A percentile compares a stretch with the other conserved stretches of the same genome.
phyloP scores from a whole-genome alignment of 2,113 vertebrate species.

The Pyxicephalus adspersus region DNA sequence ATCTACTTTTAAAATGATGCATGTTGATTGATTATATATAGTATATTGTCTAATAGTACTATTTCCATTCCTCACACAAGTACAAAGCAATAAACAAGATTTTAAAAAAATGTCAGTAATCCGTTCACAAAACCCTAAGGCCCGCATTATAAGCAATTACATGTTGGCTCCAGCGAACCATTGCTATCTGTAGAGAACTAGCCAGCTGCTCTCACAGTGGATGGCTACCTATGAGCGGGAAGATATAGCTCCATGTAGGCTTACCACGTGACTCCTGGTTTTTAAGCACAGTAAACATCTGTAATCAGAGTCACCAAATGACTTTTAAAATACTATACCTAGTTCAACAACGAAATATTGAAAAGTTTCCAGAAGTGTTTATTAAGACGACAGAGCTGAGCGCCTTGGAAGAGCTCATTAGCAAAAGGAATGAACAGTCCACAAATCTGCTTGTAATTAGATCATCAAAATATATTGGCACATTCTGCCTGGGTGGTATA shows the following conservation, averaged over 20 bases:
- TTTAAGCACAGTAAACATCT: not conserved
- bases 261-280: too few species aligned
- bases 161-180: constrained; percentile 6
- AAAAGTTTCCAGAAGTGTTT: not conserved
- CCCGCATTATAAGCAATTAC: constrained; percentile 12
- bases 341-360: not conserved
- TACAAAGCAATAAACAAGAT: too few species aligned
- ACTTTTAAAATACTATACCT: not conserved
- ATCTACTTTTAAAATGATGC: too few species aligned
- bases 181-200: not conserved
- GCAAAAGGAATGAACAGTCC: not conserved
- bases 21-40: too few species aligned
- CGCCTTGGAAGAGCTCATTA: constrained; percentile 1
- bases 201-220: not conserved
- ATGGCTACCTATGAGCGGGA: not conserved
- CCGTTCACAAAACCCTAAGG: not conserved
- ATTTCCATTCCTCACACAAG: too few species aligned
- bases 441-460: constrained; percentile 25
- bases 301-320: not conserved
- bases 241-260: too few species aligned
- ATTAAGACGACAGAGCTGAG: not conserved
- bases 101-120: too few species aligned
- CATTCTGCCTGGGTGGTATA: constrained; percentile 1
- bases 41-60: too few species aligned
- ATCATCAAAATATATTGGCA: constrained; percentile 31